Conservation (phyloP, 2,113 vertebrate species). For the Chauna torquata region DNA sequence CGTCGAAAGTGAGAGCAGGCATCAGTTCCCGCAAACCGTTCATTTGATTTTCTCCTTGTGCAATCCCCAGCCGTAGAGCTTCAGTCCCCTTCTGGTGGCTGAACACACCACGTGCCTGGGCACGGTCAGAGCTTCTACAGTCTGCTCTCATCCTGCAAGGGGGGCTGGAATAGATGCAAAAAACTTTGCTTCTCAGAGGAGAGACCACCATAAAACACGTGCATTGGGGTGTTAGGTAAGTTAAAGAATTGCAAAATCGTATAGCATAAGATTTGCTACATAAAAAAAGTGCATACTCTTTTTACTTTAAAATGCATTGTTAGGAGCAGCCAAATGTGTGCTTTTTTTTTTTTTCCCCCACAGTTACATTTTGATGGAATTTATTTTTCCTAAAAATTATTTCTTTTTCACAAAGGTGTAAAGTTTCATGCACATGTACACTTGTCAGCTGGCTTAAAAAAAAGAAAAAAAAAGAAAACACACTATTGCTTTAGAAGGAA, state of each 20-base stretch:
- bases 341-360: background rate
- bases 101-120: accelerated
- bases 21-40: accelerated
- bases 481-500: background rate
- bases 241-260: background rate
- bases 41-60: background rate
- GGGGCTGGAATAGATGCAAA: background rate
- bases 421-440: background rate
- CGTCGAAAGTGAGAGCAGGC: background rate
- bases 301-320: background rate
- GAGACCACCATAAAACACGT: background rate
- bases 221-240: accelerated
- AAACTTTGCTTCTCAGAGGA: background rate
- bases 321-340: background rate
- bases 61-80: accelerated
- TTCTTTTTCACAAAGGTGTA: background rate
- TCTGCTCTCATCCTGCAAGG: background rate
- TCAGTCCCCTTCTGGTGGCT: background rate
- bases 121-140: background rate
- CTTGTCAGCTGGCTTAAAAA: background rate
- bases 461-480: no score
- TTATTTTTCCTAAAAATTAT: background rate
- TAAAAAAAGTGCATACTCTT: background rate
- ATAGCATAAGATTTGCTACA: background rate
- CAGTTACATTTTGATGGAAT: background rate